Base-by-base conservation (phyloP, 2,888 invertebrate genomes). In the Ophioninae sp. region DNA sequence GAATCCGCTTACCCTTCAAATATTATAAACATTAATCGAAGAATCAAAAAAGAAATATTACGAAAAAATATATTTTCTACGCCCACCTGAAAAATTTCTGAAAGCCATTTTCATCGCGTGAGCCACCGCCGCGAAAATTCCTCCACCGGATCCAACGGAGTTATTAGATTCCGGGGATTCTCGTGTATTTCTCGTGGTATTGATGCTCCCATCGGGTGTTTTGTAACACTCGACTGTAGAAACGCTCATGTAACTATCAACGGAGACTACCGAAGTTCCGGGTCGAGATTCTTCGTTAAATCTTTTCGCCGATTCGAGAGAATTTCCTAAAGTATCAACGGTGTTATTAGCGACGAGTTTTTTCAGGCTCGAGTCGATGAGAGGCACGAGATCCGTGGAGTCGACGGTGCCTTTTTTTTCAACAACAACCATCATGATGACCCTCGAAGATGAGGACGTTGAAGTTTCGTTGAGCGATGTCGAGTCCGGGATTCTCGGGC, bases 391-490 rank as follows among this genome's bases (percentile, higher is more conserved):
- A 61, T 91, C 88, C 0, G 64, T 74, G 0, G 84, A 44, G 39
- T 83, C 79, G 7, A 82, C 65, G 23, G 85, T 85, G 6, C 85
- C 88, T n/a, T 87, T 89, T 61, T 86, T 85, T 57, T 92, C 91
- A 17, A 92, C 86, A 0, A 92, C 70, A 5, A 93, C 82, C 91
- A 92, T 91, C 91, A 92, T 91, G 1, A 92, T 72, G 44, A 92
- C 87, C 17, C 89, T 86, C 8, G 90, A 50, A 50, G 50, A 89
- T 1, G 89, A 85, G 13, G 83, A 85, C 0, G 81, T 50, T 6
- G 44, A 56, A 1, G 69, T 3, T 39, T 41, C 70, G 7, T 20
- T 62, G 23, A 10, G 17, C 13, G 44, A 20, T 5, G 8, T 59
- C 21, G 59, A 21, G 7, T 59, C 44, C 21, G 20, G 50, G 17